Evolutionary conservation across 2,888 invertebrate genomes (phyloP), one percentile per base, ranked within the genome.

Genomic region (Strigamia transsilvanica): DNA sequence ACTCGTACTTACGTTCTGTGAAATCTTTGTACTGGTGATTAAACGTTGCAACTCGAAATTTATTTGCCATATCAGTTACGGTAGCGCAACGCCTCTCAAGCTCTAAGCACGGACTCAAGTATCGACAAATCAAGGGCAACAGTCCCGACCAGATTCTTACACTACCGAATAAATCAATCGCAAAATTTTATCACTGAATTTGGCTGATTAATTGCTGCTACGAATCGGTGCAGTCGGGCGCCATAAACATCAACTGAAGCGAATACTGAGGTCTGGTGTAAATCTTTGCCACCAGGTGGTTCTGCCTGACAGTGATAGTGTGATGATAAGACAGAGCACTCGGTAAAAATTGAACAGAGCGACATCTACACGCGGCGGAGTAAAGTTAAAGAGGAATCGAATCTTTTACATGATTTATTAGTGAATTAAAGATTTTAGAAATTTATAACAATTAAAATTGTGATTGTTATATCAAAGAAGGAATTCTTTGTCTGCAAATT

Each of bases 191-290:
- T 46, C 46, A 46, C 46, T 46, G 38, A 1, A 46, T n/a, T 46
- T 46, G 15, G 46, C 46, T 46, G 46, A 46, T 46, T 46, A 46
- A 46, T 46, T 46, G 46, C 46, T 46, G n/a, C n/a, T n/a, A 46
- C 46, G 46, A 46, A 46, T 46, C 13, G 2, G n/a, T 46, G 46
- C 15, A 3, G 5, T 46, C n/a, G 46, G 46, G 15, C 13, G 46
- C 15, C 46, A 46, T 46, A 46, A 46, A 46, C 46, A 12, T 5
- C 46, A 6, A 38, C 46, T 2, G n/a, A n/a, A 46, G 46, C 46
- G 46, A 46, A 15, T 6, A 38, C 38, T 38, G 4, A 38, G 38
- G 4, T 38, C 6, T 38, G 6, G 38, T 38, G 38, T 10, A 38
- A 6, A 38, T 38, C 10, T 38, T 38, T 56, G 18, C 6, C 18